Percentiles rank a stretch among this genome's conserved stretches.
Conservation (phyloP, 2,888 invertebrate genomes). For the Tuta absoluta region DNA sequence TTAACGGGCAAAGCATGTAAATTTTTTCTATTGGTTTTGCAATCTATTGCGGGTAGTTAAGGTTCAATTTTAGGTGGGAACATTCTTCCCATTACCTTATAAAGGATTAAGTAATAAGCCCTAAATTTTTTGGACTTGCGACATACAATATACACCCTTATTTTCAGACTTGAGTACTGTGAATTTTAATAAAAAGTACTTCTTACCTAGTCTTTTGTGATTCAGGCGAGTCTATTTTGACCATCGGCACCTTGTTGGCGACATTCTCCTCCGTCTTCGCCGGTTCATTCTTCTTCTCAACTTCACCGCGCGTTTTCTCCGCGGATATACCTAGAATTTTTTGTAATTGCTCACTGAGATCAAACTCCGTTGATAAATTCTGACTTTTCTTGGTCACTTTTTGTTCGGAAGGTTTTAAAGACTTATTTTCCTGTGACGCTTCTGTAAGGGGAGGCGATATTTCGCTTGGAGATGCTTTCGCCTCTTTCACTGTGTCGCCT, state of each 20-base stretch:
- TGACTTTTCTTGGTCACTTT: slow-evolving; percentile 77
- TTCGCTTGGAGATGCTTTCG: slow-evolving; percentile 73
- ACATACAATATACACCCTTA: no score
- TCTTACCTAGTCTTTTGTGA: slow-evolving; percentile 66
- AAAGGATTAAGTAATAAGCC: no score
- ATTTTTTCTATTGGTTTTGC: no score
- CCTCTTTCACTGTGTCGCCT: slow-evolving; percentile 60
- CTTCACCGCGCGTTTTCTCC: slow-evolving; percentile 68
- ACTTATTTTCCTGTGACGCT: slow-evolving; percentile 53
- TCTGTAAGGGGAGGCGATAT: slow-evolving; percentile 73
- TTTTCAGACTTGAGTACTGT: no score
- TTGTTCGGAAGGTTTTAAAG: slow-evolving; percentile 71
- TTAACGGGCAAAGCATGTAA: no score
- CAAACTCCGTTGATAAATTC: slow-evolving; percentile 76
- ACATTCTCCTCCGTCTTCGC: slow-evolving; percentile 59
- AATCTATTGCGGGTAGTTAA: no score
- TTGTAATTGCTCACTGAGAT: slow-evolving; percentile 75
- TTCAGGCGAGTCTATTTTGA: slow-evolving; percentile 78
- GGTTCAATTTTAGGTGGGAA: no score
- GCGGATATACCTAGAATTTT: slow-evolving; percentile 76
- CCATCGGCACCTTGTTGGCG: slow-evolving; percentile 66
- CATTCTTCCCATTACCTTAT: no score
- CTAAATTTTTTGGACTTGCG: no score
- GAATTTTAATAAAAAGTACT: neutral
- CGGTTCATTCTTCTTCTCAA: slow-evolving; percentile 65